Percentiles rank a stretch among this genome's conserved stretches.
Evolutionary conservation across 2,888 invertebrate genomes (phyloP).

Genomic region (Cyclophora punctaria): DNA sequence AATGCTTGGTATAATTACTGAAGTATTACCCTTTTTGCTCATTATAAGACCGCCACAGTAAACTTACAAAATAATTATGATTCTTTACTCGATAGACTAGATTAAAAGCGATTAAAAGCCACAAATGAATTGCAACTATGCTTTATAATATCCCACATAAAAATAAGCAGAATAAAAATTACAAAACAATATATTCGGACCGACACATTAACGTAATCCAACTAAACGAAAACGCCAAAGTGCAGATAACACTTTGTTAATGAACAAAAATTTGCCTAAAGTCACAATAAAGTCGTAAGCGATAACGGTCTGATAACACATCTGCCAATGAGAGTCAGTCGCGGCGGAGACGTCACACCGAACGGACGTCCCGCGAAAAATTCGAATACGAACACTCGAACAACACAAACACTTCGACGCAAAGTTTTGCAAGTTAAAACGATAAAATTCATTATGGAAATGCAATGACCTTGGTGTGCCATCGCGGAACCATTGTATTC

Average conservation of each 20-base stretch:
- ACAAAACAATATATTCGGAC: no score
- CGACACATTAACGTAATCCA: no score
- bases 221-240: constrained; percentile 5
- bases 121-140: no score
- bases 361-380: constrained; percentile 45
- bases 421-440: constrained; percentile 33
- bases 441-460: constrained; percentile 30
- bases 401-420: constrained; percentile 49
- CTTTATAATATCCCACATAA: no score
- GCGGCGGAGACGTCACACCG: constrained; percentile 49
- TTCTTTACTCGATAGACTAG: no score
- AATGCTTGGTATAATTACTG: no score
- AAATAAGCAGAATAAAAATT: no score
- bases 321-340: constrained; percentile 43
- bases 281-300: constrained; percentile 27
- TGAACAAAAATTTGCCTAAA: constrained; percentile 29
- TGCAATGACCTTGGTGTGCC: constrained; percentile 51
- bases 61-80: no score
- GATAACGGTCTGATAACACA: constrained; percentile 50
- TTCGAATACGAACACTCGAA: constrained; percentile 22
- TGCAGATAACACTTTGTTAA: constrained; percentile 25
- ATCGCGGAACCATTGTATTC: constrained; percentile 40
- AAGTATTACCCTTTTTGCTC: no score
- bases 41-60: no score
- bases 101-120: no score